Conservation (phyloP, 2,797 vertebrate species). For the Clamator glandarius region DNA sequence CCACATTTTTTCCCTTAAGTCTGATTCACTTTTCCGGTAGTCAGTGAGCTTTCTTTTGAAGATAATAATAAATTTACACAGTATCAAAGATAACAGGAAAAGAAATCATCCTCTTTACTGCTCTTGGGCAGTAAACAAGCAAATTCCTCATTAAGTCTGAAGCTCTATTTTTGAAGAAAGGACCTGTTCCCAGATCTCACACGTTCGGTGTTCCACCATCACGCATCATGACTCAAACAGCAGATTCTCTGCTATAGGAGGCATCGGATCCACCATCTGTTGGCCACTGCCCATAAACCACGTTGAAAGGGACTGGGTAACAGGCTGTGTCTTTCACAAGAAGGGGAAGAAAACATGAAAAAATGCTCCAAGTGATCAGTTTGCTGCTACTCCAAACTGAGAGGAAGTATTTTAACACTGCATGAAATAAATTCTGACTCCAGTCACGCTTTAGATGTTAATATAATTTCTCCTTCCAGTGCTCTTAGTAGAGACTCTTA, state of each 20-base stretch:
- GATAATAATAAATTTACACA: too few relatives aligned
- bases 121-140: neutral
- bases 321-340: neutral
- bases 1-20: rapidly evolving
- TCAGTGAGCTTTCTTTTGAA: neutral
- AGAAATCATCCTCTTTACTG: neutral
- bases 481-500: neutral
- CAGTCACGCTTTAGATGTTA: neutral
- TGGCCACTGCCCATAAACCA: neutral
- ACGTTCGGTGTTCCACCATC: rapidly evolving
- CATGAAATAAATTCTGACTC: constrained; percentile 14
- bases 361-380: neutral
- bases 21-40: neutral
- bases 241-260: neutral
- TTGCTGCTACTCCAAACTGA: neutral
- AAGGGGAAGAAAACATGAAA: neutral
- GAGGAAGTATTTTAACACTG: neutral
- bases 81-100: neutral
- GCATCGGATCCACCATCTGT: neutral
- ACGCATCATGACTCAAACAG: rapidly evolving
- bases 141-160: neutral
- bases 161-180: neutral
- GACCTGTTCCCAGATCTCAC: neutral
- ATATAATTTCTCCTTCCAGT: neutral
- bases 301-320: neutral